A percentile compares a stretch with the other conserved stretches of the same genome.
Conservation (phyloP, 37 sponge, comb jelly and placozoan species). For the Lycopodina hypogea region DNA sequence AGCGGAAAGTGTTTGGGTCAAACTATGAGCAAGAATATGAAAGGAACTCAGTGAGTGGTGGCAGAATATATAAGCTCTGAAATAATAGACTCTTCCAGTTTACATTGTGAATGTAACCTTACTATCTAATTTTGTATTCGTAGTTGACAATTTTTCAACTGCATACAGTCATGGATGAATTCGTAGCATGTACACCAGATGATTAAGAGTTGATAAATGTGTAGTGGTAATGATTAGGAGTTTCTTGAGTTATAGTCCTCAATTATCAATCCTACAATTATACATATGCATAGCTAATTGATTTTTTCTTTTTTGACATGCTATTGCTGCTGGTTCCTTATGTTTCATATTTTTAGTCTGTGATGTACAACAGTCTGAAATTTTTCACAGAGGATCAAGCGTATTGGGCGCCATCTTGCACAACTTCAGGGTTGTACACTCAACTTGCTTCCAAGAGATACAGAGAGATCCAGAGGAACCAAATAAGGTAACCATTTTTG, state of each 20-base stretch:
- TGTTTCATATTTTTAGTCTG: background rate
- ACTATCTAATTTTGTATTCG: no score
- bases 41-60: background rate
- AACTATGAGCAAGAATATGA: slow-evolving; percentile 11
- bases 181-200: no score
- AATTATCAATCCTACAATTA: no score
- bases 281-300: no score
- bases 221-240: no score
- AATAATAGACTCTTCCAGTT: no score
- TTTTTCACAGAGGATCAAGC: slow-evolving; percentile 41
- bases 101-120: no score
- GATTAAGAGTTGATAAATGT: no score
- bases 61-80: no score
- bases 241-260: no score
- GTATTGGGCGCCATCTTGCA: slow-evolving; percentile 56
- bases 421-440: slow-evolving; percentile 37
- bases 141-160: no score
- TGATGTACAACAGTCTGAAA: slow-evolving; percentile 11
- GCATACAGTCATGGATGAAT: no score
- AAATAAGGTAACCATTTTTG: slow-evolving; percentile 27
- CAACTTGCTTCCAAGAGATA: slow-evolving; percentile 52
- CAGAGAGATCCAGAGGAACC: slow-evolving; percentile 38
- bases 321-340: background rate
- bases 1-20: slow-evolving; percentile 2
- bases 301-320: background rate